Evolutionary conservation across 2,113 vertebrate genomes (phyloP).

Genomic region (Dicaeum eximium): DNA sequence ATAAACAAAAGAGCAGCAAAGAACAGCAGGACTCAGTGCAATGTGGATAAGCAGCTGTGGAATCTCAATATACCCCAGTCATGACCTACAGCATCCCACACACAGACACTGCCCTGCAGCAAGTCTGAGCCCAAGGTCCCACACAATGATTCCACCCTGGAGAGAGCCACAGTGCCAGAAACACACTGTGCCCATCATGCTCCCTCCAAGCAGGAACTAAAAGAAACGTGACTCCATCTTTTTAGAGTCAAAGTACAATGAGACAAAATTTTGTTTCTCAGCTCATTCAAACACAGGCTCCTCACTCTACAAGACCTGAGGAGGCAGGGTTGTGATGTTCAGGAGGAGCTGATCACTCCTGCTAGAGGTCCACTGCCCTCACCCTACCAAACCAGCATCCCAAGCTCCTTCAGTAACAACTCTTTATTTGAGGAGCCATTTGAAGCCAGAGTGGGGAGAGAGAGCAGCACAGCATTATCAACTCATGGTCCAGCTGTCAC

Average conservation of each 20-base stretch:
- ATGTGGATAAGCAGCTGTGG: background rate
- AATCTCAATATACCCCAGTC: background rate
- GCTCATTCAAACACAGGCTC: background rate
- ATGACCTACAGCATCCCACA: background rate
- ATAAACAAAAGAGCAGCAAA: background rate
- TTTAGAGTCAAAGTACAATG: background rate
- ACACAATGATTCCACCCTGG: background rate
- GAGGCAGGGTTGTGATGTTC: background rate
- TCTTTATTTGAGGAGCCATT: background rate
- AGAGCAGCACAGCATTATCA: background rate
- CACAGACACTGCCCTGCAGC: background rate
- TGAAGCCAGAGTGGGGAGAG: background rate
- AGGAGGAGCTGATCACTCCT: background rate
- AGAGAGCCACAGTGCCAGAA: background rate
- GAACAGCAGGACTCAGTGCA: background rate
- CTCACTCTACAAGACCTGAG: background rate
- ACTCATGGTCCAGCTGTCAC: background rate
- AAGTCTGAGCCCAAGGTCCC: background rate
- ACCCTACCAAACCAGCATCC: background rate
- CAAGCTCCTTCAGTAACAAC: background rate
- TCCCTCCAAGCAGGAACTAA: background rate
- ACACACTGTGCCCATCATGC: background rate
- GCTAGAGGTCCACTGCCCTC: background rate
- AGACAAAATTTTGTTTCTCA: background rate
- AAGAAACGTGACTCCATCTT: background rate